Percentiles rank a stretch among this genome's conserved stretches.
These are phyloP conservation scores for Heliconius ismenius DNA, from an alignment of 2,888 invertebrate genomes.

Conservation along the genomic window DNA sequence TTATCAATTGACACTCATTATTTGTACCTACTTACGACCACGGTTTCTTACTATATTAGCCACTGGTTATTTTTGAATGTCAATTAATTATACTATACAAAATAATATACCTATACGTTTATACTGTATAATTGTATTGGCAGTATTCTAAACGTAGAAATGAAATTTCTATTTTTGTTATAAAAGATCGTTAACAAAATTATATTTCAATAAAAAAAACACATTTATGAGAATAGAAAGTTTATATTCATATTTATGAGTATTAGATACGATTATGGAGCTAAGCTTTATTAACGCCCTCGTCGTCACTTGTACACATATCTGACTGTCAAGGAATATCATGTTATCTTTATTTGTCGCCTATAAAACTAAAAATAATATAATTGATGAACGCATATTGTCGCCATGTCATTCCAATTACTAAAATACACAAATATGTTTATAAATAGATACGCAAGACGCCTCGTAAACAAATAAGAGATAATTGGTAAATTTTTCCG, in stretches of 20 bases:
- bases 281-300: not conserved
- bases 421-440: not conserved
- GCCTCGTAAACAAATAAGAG: not conserved
- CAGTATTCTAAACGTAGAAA: not conserved
- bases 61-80: conserved; percentile 15
- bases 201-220: conserved; percentile 8
- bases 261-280: conserved; percentile 4
- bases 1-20: conserved; percentile 34
- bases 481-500: not conserved
- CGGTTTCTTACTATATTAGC: not conserved
- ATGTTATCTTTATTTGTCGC: not conserved
- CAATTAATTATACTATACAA: conserved; percentile 3
- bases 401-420: not conserved
- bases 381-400: conserved; percentile 6
- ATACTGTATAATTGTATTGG: not conserved
- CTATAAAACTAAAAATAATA: not conserved
- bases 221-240: conserved; percentile 4
- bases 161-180: not conserved
- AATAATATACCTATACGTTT: not conserved
- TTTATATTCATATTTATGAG: conserved; percentile 16
- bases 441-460: not conserved
- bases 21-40: conserved; percentile 20
- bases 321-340: not conserved
- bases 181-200: conserved; percentile 1
- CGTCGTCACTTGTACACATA: not conserved